Evolutionary conservation across 2,113 vertebrate genomes (phyloP), one percentile per base, ranked within the genome.

Genomic region (Xenus cinereus): DNA sequence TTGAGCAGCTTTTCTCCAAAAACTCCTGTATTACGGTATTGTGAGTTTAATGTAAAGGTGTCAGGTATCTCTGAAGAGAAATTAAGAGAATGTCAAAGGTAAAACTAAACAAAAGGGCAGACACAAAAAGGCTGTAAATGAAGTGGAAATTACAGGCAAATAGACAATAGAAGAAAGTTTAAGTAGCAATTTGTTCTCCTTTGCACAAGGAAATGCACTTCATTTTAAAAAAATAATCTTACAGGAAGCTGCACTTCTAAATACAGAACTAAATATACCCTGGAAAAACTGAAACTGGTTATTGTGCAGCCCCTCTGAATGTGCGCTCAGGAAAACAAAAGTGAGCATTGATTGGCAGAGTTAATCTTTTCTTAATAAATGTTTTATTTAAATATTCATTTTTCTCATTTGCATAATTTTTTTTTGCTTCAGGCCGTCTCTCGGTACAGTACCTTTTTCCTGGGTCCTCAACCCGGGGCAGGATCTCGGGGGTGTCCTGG

Each of bases 161-260:
- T 69, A 96, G 86, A 96, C 86, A 97, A 97, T 89, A 89, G 84
- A 92, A 95, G 91, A 94, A 97, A 96, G 94, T 96, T 98, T 90
- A 97, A 97, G 93, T 93, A 97, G 85, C 71, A 92, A 90, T 97
- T 96, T 97, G 73, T 91, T 97, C 92, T 96, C 93, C 48, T 95
- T 96, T 96, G 87, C 92, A 86, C 63, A 13, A 76, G 84, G 95
- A 97, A 96, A 95, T 86, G 88, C 72, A 74, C 84, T 96, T 90
- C 56, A 68, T 91, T 79, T 62, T 12, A 43, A 92, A 87, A 78
- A 72, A 59, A n/a, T 15, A 60, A 45, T 35, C 71, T 64, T 87
- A 59, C 53, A 69, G 87, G 96, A 92, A 84, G 77, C 87, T 76
- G 68, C 64, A 43, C 69, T 93, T 83, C 43, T 66, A 74, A 97